Base-by-base conservation (phyloP, 2,797 vertebrate genomes). In the Chiroxiphia lanceolata region DNA sequence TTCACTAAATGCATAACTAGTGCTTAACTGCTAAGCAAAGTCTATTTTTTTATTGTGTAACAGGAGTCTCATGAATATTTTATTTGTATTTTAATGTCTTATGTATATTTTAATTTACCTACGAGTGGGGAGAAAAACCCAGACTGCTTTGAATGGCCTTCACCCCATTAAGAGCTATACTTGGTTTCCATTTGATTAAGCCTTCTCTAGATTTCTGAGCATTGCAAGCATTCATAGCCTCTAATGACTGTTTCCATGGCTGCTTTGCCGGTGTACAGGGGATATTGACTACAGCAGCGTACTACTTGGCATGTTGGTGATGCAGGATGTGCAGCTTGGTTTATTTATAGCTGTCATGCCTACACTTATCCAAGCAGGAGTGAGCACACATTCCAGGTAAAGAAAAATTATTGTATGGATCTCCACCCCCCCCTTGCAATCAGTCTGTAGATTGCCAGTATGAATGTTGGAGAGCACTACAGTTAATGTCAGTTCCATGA, bases 251-350 rank as follows among this genome's bases (percentile, higher is more conserved):
- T 77, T 76, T 78, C 57, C 45, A 22, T 81, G 60, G 83, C 60
- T 70, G 20, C 25, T 80, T 38, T 89, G 56, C 83, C 81, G 60
- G 17, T 76, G 34, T 86, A 34, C 97, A 99, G 99, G 98, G n/a
- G 99, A 99, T 54, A 96, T 98, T 74, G 99, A 99, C 91, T 99
- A 99, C 97, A 99, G 99, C 79, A 98, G 98, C 0, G 98, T 99
- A 91, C 98, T 99, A 13, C 98, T 99, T 14, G 99, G 99, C 63
- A 99, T 99, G 99, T 96, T 99, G 77, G 99, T 99, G 92, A 99
- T 99, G 98, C 99, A 99, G 95, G 99, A 99, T 53, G 99, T 99
- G 93, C 99, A 99, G 97, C 98, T 99, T n/a, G 99, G 99, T n/a
- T 98, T 99, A 70, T 99, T 99, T 96, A 99, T 99, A 6, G 99